A percentile compares a stretch with the other conserved stretches of the same genome.
phyloP scores from a whole-genome alignment of 1,140 invertebrate genomes.

The Tyrophagus putrescentiae region DNA sequence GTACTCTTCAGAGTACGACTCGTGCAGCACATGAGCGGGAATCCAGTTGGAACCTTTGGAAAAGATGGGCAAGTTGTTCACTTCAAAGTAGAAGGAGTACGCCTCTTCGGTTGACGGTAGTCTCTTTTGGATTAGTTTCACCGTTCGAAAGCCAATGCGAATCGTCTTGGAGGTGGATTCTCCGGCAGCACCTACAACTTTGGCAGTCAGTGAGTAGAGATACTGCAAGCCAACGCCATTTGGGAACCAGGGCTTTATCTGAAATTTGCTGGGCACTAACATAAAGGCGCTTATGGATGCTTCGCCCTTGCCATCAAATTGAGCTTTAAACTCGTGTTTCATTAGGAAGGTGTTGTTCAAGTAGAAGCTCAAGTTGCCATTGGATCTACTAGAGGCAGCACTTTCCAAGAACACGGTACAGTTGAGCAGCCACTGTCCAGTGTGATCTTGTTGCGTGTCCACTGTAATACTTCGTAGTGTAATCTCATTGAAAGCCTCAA shows the following conservation, averaged over 20 bases:
- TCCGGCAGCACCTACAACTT: not conserved
- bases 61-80: constrained; percentile 80
- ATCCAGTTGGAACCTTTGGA: constrained; percentile 94
- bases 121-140: constrained; percentile 45
- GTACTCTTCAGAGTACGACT: constrained; percentile 43
- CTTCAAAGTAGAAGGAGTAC: constrained; percentile 66
- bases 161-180: constrained; percentile 34
- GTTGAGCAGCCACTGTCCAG: constrained; percentile 8
- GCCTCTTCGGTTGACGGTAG: constrained; percentile 37
- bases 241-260: constrained; percentile 16
- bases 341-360: not conserved
- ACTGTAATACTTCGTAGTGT: constrained; percentile 38
- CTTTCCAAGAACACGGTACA: not conserved
- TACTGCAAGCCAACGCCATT: constrained; percentile 14
- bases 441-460: constrained; percentile 5
- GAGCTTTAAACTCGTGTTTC: not conserved
- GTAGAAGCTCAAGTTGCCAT: not conserved
- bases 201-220: constrained; percentile 21
- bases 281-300: not conserved
- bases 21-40: constrained; percentile 71
- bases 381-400: not conserved
- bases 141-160: constrained; percentile 67
- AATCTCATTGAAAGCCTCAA: constrained; percentile 38
- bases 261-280: not conserved
- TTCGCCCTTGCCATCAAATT: not conserved